Conservation (phyloP, 2,797 vertebrate genomes). For the Siniperca obscura region DNA sequence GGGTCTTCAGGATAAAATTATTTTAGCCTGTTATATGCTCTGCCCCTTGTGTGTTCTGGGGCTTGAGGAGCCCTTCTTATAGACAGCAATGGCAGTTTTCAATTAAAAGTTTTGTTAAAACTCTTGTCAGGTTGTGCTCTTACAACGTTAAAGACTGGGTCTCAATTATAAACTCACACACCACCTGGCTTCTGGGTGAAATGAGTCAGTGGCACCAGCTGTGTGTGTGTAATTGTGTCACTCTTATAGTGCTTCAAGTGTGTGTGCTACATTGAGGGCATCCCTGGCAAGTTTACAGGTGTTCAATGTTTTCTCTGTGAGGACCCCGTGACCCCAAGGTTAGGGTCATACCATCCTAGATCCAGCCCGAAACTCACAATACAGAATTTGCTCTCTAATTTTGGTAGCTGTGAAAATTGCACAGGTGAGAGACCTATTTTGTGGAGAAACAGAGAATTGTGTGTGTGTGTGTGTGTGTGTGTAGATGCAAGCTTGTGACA, state of each 20-base stretch:
- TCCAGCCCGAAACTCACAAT: conserved; percentile 14
- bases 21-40: conserved; percentile 46
- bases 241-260: conserved; percentile 25
- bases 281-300: conserved; percentile 58
- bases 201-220: conserved; percentile 59
- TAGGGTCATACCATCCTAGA: conserved; percentile 31
- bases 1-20: conserved; percentile 49
- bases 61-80: conserved; percentile 31
- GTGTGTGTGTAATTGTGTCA: conserved; percentile 7
- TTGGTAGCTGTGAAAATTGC: conserved; percentile 37
- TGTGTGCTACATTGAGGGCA: conserved; percentile 62
- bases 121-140: conserved; percentile 61
- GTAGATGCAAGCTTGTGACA: conserved; percentile 56
- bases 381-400: conserved; percentile 51
- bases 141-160: conserved; percentile 47
- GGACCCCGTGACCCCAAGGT: conserved; percentile 44
- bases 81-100: conserved; percentile 55
- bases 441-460: conserved; percentile 33
- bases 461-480: conserved; percentile 27
- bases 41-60: conserved; percentile 40
- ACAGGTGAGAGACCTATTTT: conserved; percentile 39
- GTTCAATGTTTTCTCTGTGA: conserved; percentile 47
- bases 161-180: conserved; percentile 55
- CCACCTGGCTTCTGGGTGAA: conserved; percentile 58
- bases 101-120: conserved; percentile 72